Percentiles rank a stretch among this genome's conserved stretches.
Evolutionary conservation across 2,888 invertebrate genomes (phyloP).

Genomic region (Papilio protenor): DNA sequence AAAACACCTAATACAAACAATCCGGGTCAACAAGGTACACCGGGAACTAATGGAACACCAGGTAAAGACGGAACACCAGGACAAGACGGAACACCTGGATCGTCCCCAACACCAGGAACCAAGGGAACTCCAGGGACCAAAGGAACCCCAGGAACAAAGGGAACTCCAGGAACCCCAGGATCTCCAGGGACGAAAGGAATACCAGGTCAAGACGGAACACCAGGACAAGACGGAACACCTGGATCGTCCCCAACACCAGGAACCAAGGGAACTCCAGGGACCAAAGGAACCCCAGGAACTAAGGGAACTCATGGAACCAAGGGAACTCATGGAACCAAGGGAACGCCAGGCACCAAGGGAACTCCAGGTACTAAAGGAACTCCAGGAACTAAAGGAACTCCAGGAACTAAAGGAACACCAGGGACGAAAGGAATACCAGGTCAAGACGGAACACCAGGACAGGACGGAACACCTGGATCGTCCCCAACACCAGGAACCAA

Average conservation of each 20-base stretch:
- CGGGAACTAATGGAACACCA: slow-evolving; percentile 36
- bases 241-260: slow-evolving; percentile 26
- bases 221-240: slow-evolving; percentile 29
- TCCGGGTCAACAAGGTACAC: slow-evolving; percentile 31
- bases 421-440: slow-evolving; percentile 33
- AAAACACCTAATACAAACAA: slow-evolving; percentile 23
- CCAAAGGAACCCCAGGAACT: slow-evolving; percentile 32
- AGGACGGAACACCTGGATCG: slow-evolving; percentile 20
- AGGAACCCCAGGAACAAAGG: slow-evolving; percentile 21
- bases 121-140: slow-evolving; percentile 32
- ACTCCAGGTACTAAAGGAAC: slow-evolving; percentile 22
- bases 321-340: slow-evolving; percentile 28
- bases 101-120: slow-evolving; percentile 18
- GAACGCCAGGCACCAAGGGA: slow-evolving; percentile 20
- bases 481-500: slow-evolving; percentile 22
- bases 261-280: slow-evolving; percentile 20
- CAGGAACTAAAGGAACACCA: slow-evolving; percentile 31
- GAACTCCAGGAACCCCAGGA: slow-evolving; percentile 18
- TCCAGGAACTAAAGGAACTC: slow-evolving; percentile 29
- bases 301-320: not conserved
- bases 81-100: slow-evolving; percentile 20
- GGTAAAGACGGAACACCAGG: slow-evolving; percentile 26
- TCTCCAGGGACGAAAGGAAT: slow-evolving; percentile 27
- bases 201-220: slow-evolving; percentile 29
- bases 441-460: slow-evolving; percentile 17